phyloP scores from a whole-genome alignment of 2,888 invertebrate species.

The Anagyrus pseudococci region DNA sequence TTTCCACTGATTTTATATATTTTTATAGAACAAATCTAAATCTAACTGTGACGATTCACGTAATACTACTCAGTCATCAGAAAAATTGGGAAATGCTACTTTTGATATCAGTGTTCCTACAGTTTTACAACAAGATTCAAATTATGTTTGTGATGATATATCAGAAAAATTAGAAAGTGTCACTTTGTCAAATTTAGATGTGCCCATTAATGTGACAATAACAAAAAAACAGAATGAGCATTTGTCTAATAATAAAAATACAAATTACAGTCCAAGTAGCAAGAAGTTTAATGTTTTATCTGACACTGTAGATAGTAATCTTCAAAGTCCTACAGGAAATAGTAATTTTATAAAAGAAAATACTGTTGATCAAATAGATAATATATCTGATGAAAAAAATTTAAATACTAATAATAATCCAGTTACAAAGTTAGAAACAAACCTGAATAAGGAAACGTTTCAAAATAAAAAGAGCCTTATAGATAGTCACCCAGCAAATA shows the following conservation, averaged over 20 bases:
- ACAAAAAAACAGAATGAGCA: conserved; percentile 48
- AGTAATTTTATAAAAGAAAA: conserved; percentile 16
- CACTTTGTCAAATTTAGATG: conserved; percentile 48
- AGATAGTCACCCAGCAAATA: conserved; percentile 53
- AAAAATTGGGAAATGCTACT: conserved; percentile 53
- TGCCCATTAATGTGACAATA: conserved; percentile 58
- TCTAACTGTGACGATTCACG: conserved; percentile 17
- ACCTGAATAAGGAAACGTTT: conserved; percentile 51
- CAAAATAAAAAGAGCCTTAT: conserved; percentile 50
- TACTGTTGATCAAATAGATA: conserved; percentile 38
- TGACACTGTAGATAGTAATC: conserved; percentile 10
- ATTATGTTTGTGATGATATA: conserved; percentile 47
- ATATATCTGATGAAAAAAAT: conserved; percentile 45
- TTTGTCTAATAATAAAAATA: conserved; percentile 31
- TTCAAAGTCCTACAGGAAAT: conserved; percentile 22
- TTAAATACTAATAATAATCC: conserved; percentile 44
- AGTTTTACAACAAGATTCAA: conserved; percentile 49
- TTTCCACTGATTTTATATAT: conserved; percentile 2
- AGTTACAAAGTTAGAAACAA: conserved; percentile 47
- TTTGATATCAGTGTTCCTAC: conserved; percentile 56
- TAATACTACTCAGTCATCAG: conserved; percentile 47
- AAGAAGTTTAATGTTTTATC: conserved; percentile 17
- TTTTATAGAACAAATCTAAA: conserved; percentile 50
- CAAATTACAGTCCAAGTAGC: conserved; percentile 34
- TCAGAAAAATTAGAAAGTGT: conserved; percentile 51